These are phyloP conservation scores for Autographa gamma DNA, from an alignment of 2,888 invertebrate genomes.

Conservation along the genomic window DNA sequence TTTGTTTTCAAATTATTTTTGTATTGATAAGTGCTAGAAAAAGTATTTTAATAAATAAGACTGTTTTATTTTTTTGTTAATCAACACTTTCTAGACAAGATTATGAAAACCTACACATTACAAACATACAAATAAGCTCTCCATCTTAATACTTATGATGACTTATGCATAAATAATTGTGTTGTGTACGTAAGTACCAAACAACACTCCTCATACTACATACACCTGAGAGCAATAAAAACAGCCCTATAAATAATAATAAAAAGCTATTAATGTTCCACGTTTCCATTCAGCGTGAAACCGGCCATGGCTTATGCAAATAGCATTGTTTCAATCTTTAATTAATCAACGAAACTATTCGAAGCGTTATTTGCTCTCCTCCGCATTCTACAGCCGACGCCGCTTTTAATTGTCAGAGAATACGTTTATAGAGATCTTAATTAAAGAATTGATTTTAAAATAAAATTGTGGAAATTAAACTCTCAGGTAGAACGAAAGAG, in stretches of 20 bases:
- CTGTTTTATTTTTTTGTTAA: no score
- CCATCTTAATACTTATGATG: no score
- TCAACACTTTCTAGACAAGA: no score
- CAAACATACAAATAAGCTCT: no score
- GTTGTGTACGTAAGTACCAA: neutral
- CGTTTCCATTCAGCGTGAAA: neutral
- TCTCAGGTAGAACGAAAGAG: no score
- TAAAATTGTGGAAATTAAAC: neutral
- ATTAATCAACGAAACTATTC: constrained; percentile 39
- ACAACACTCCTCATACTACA: neutral
- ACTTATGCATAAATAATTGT: no score
- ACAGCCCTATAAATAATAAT: neutral
- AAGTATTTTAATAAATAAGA: no score
- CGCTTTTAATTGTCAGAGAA: neutral
- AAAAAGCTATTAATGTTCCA: neutral
- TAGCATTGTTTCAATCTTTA: constrained; percentile 33
- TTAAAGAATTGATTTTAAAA: neutral
- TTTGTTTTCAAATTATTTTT: no score
- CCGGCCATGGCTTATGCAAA: constrained; percentile 12
- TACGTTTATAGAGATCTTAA: constrained; percentile 15
- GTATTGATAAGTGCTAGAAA: no score
- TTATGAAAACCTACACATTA: no score
- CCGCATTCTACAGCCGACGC: neutral
- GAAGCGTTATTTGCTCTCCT: constrained; percentile 7
- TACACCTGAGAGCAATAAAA: neutral